Conservation (phyloP, 2,113 vertebrate genomes). For the Indicator indicator region DNA sequence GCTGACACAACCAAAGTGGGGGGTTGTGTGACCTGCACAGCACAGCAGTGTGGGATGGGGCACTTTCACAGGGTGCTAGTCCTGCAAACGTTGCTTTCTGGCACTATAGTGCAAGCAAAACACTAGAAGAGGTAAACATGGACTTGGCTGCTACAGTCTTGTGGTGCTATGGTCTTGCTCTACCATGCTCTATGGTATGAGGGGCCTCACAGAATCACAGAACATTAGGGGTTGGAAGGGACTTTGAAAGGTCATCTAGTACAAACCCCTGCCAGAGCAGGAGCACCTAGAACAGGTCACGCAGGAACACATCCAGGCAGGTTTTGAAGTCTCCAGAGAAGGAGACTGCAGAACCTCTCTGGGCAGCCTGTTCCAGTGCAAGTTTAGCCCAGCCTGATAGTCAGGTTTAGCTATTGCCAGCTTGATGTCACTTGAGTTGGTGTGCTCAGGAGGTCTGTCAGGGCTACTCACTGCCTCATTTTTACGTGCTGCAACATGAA, state of each 20-base stretch:
- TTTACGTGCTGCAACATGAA: not conserved
- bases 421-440: not conserved
- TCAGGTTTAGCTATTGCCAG: not conserved
- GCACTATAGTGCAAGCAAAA: not conserved
- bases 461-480: not conserved
- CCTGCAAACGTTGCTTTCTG: not conserved
- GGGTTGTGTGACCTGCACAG: not conserved
- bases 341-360: too few relatives aligned
- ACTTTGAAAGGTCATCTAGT: too few relatives aligned
- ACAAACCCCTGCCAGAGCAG: too few relatives aligned
- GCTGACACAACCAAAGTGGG: not conserved
- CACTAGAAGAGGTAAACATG: not conserved
- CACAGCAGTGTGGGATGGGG: not conserved
- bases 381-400: not conserved
- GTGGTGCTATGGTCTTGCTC: fast-evolving
- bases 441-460: not conserved
- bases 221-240: too few relatives aligned
- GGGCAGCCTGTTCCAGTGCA: too few relatives aligned
- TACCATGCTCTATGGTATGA: not conserved
- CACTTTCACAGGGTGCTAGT: not conserved
- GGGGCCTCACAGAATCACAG: not conserved
- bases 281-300: too few relatives aligned
- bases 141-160: not conserved
- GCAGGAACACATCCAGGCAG: too few relatives aligned
- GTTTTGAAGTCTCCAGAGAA: too few relatives aligned